A percentile compares a stretch with the other conserved stretches of the same genome.
phyloP scores from a whole-genome alignment of 2,797 vertebrate genomes.

The Threskiornis aethiopicus region DNA sequence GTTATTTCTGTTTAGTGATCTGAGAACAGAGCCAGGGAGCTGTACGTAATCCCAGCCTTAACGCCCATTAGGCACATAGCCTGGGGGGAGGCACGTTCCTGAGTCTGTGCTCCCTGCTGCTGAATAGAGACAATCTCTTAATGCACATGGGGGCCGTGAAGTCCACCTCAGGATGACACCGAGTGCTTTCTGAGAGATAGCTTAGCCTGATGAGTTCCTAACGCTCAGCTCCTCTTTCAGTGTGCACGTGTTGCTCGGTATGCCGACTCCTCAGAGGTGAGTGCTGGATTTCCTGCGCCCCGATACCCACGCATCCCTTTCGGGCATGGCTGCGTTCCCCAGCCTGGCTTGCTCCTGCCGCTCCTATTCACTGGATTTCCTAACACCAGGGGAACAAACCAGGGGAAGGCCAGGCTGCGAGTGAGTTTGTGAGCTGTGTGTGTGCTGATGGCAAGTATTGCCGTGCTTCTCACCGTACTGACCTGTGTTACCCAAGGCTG shows the following conservation, averaged over 20 bases:
- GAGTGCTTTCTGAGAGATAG: neutral
- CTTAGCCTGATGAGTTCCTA: neutral
- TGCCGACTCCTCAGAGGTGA: conserved; percentile 79
- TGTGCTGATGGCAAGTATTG: neutral
- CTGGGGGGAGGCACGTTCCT: neutral
- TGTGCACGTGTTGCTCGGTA: conserved; percentile 75
- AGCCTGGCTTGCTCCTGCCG: neutral
- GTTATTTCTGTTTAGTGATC: neutral
- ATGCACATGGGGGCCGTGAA: rapidly evolving
- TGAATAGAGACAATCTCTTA: neutral
- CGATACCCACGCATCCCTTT: neutral
- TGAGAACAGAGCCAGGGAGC: neutral
- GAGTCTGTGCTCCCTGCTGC: neutral
- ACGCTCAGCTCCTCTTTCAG: conserved; percentile 71
- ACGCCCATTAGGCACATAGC: neutral
- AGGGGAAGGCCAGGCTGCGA: neutral
- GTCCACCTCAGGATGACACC: neutral
- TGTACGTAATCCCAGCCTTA: neutral
- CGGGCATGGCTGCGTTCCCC: neutral
- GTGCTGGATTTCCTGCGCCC: conserved; percentile 46
- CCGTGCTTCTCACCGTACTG: neutral
- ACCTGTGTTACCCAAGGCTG: neutral
- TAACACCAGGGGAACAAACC: neutral
- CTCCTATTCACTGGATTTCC: neutral
- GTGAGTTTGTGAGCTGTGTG: neutral